Percentiles rank a stretch among this genome's conserved stretches.
Evolutionary conservation across 2,113 vertebrate genomes (phyloP).

Genomic region (Notothenia coriiceps): DNA sequence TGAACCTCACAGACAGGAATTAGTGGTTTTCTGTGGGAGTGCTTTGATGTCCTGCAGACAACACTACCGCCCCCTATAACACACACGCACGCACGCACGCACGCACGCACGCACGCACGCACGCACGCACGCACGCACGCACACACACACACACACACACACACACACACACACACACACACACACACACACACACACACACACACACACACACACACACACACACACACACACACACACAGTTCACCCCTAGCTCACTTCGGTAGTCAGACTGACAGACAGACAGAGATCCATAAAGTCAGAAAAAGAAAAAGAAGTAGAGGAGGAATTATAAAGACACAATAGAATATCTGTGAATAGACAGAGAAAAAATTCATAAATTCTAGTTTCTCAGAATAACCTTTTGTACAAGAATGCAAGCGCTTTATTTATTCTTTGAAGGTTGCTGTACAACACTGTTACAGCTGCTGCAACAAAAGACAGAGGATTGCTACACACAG

Average conservation of each 20-base stretch:
- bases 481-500: neutral
- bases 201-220: neutral
- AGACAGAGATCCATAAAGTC: neutral
- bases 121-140: constrained; percentile 5
- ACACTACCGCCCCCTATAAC: constrained; percentile 7
- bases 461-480: constrained; percentile 30
- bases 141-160: neutral
- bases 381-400: constrained; percentile 20
- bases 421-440: constrained; percentile 6
- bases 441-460: neutral
- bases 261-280: neutral
- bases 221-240: constrained; percentile 7
- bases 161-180: constrained; percentile 4
- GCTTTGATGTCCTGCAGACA: constrained; percentile 69
- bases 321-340: neutral
- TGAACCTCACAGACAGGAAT: constrained; percentile 69
- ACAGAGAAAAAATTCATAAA: neutral
- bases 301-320: neutral
- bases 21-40: constrained; percentile 54
- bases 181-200: constrained; percentile 2
- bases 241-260: constrained; percentile 17
- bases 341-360: neutral
- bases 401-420: neutral
- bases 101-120: constrained; percentile 10
- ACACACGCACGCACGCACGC: neutral